Evolutionary conservation across 2,888 invertebrate genomes (phyloP), one percentile per base, ranked within the genome.

Genomic region (Heliconius hortense): DNA sequence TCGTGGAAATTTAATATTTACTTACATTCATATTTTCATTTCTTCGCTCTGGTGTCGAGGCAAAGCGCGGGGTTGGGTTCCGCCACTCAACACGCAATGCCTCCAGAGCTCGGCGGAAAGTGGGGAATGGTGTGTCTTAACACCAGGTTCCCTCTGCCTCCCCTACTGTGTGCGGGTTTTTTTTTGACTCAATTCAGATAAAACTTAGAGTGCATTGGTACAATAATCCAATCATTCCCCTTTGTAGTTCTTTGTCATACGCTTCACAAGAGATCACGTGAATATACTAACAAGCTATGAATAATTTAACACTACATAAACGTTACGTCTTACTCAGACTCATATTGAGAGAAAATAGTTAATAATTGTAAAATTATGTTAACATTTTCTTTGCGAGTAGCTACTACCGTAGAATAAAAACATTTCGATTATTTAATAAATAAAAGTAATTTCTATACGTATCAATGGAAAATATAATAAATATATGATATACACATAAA

Each of bases 261-360:
- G 86, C 82, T 86, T 87, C 84, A 84, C 80, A 60, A 69, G 63
- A 85, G 85, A 86, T 88, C 87, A 86, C 82, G 84, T 86, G 85
- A 86, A 82, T 80, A 74, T 78, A 80, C 78, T 82, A 81, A 85
- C 83, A 82, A 82, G 81, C 74, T 82, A 82, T 86, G 84, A 87
- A 88, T 87, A 86, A 82, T 66, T 66, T 83, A 86, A 85, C 80
- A 80, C 75, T 79, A 76, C 53, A 67, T 63, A 62, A 60, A 74
- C 48, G 76, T 76, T 78, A 35, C 68, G 67, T 56, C 15, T 67
- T 67, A 68, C 59, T 77, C 59, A 74, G 78, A 74, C 69, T 64
- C 68, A 75, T 69, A 78, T 77, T 75, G 74, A 80, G 73, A 76
- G 76, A 72, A 78, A 76, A 74, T 72, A 67, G 59, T 48, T 69